phyloP scores from a whole-genome alignment of 2,797 vertebrate species.

The Poeciliopsis turneri region DNA sequence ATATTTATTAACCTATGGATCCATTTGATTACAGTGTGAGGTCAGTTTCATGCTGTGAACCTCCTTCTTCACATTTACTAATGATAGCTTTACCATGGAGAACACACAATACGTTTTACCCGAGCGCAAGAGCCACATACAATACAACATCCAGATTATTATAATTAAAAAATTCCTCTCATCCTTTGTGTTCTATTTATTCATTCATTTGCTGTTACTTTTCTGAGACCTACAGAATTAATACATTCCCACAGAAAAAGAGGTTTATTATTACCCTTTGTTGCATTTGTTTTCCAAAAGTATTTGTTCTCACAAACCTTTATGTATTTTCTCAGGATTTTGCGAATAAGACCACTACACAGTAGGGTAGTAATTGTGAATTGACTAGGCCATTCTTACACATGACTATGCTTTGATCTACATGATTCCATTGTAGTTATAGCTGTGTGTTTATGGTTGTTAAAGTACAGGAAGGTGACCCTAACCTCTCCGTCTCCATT shows the following conservation, averaged over 20 bases:
- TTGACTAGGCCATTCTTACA: neutral
- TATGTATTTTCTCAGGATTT: neutral
- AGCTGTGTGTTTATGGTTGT: neutral
- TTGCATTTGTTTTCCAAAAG: conserved; percentile 15
- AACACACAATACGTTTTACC: conserved; percentile 69
- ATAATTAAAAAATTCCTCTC: conserved; percentile 80
- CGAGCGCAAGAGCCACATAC: conserved; percentile 67
- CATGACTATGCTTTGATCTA: neutral
- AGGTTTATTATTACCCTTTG: conserved; percentile 7
- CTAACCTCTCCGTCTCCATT: neutral
- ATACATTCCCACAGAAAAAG: conserved; percentile 16
- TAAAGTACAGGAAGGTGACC: neutral
- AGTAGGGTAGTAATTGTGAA: neutral
- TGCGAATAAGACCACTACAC: neutral
- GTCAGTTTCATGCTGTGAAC: conserved; percentile 52
- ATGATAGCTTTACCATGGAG: conserved; percentile 69
- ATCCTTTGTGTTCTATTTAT: conserved; percentile 63
- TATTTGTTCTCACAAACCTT: neutral
- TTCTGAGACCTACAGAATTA: conserved; percentile 44
- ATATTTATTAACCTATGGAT: conserved; percentile 78
- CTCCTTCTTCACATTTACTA: conserved; percentile 69
- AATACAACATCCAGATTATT: conserved; percentile 77
- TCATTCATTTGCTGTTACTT: conserved; percentile 54
- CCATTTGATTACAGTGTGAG: conserved; percentile 71
- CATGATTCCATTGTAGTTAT: neutral